phyloP scores from a whole-genome alignment of 2,113 vertebrate species.

The Aptenodytes patagonicus region DNA sequence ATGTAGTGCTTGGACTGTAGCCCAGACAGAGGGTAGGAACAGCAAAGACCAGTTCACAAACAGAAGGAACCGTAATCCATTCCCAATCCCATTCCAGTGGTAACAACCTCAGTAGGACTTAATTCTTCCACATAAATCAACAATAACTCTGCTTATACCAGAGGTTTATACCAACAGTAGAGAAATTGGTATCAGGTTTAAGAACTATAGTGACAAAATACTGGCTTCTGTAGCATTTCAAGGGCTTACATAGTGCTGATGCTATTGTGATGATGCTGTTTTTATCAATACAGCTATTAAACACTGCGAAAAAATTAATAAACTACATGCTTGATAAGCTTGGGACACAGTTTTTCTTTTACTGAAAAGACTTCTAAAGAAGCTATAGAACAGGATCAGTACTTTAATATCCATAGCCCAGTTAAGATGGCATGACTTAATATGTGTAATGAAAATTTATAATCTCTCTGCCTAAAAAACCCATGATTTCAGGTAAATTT shows the following conservation, averaged over 20 bases:
- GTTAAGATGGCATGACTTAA: not conserved
- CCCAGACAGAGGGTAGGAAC: not conserved
- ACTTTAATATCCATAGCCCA: not conserved
- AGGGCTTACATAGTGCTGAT: not conserved
- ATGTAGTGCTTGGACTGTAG: not conserved
- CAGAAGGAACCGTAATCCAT: not conserved
- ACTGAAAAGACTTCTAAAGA: not conserved
- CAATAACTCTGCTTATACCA: not conserved
- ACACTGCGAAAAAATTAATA: not conserved
- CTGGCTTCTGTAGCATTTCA: not conserved
- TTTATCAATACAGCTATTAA: not conserved
- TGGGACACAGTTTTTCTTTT: not conserved
- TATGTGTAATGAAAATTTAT: not conserved
- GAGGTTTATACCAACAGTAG: not conserved
- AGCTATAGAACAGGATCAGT: not conserved
- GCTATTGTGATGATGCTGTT: not conserved
- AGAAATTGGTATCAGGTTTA: not conserved
- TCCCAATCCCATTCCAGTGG: not conserved
- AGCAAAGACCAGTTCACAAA: not conserved
- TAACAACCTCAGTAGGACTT: not conserved
- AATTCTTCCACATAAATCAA: not conserved
- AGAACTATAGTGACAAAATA: not conserved
- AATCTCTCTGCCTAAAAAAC: not conserved
- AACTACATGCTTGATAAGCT: not conserved
- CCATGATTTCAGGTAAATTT: not conserved